Evolutionary conservation across 2,797 vertebrate genomes (phyloP).

Genomic region (Pelochelys cantorii): DNA sequence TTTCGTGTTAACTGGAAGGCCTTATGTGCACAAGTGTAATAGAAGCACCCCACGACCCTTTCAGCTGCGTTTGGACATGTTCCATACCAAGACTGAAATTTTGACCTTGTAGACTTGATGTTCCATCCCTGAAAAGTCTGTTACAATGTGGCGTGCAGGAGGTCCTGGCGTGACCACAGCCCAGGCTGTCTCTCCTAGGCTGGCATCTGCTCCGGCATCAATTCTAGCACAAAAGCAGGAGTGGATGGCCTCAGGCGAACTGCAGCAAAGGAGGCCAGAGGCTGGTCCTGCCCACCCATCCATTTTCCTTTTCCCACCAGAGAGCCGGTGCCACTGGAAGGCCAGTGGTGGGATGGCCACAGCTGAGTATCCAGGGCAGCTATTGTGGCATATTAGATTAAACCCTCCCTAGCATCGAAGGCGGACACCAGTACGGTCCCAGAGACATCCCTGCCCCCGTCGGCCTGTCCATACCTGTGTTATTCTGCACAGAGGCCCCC

Average conservation of each 20-base stretch:
- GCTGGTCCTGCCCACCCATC: neutral
- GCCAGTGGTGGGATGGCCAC: neutral
- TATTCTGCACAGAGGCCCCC: neutral
- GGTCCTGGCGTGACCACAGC: neutral
- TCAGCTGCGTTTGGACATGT: neutral
- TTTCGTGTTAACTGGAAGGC: neutral
- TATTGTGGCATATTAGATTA: neutral
- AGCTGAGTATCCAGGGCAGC: neutral
- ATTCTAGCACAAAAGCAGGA: neutral
- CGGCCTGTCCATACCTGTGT: accelerated
- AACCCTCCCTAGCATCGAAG: neutral
- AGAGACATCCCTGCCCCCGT: neutral
- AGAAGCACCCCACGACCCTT: neutral
- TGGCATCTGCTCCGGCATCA: neutral
- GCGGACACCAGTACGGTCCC: neutral
- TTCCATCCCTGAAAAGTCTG: neutral
- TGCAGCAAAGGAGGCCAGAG: neutral
- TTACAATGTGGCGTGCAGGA: no score
- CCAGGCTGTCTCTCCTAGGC: neutral
- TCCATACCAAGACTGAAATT: accelerated
- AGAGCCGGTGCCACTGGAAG: neutral
- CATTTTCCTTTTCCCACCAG: neutral
- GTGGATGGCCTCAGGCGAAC: neutral
- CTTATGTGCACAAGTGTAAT: accelerated
- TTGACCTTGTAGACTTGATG: neutral